A percentile compares a stretch with the other conserved stretches of the same genome.
Evolutionary conservation across 2,797 vertebrate species (phyloP).

Genomic region (Sebastes diaconus): DNA sequence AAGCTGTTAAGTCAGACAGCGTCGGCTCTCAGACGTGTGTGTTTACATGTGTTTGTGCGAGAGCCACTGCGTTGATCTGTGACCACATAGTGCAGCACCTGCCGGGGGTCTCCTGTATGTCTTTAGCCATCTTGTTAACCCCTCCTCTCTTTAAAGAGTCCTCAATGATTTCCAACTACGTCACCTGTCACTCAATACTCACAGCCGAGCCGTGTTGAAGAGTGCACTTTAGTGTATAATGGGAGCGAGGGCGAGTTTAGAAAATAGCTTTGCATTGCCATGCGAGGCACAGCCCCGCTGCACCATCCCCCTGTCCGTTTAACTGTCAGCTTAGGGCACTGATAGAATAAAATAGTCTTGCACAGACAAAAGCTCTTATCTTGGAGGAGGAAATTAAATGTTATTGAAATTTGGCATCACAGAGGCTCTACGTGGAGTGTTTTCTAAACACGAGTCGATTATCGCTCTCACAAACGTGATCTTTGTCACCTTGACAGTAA

Average conservation of each 20-base stretch:
- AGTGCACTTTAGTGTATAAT: slow-evolving; percentile 51
- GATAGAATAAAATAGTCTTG: slow-evolving; percentile 52
- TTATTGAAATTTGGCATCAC: slow-evolving; percentile 58
- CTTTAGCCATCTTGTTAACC: slow-evolving; percentile 43
- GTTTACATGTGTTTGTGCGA: background rate
- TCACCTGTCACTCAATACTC: slow-evolving; percentile 42
- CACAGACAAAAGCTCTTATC: slow-evolving; percentile 74
- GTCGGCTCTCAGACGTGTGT: background rate
- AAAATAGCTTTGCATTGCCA: slow-evolving; percentile 59
- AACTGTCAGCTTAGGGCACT: slow-evolving; percentile 50
- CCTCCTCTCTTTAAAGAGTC: slow-evolving; percentile 18
- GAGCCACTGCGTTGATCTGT: slow-evolving; percentile 10
- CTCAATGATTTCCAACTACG: slow-evolving; percentile 27
- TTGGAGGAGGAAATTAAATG: slow-evolving; percentile 71
- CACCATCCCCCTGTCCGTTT: slow-evolving; percentile 37
- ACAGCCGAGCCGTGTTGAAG: slow-evolving; percentile 41
- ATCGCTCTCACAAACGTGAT: slow-evolving; percentile 31
- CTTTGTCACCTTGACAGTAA: slow-evolving; percentile 39
- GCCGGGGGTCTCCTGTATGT: slow-evolving; percentile 22
- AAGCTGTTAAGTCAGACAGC: background rate
- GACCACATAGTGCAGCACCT: slow-evolving; percentile 21
- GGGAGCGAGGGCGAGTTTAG: slow-evolving; percentile 21
- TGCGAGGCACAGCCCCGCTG: slow-evolving; percentile 48
- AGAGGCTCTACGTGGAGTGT: slow-evolving; percentile 57
- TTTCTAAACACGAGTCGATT: slow-evolving; percentile 48